Evolutionary conservation across 1,140 invertebrate genomes (phyloP), one percentile per base, ranked within the genome.

Genomic region (Linepithema humile): DNA sequence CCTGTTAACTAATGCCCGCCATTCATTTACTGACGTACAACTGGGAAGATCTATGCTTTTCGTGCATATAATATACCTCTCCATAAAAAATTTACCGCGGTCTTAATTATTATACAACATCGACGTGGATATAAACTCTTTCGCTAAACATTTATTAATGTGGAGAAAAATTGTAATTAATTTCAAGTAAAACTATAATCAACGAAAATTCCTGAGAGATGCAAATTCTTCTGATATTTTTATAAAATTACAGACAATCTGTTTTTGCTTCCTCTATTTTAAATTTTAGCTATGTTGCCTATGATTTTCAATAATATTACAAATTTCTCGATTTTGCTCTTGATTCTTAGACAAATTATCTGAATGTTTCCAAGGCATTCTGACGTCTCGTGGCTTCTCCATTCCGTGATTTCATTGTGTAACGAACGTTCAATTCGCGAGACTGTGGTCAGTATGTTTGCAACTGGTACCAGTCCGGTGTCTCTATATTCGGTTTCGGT

Each of bases 1-100:
- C 92, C 93, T 93, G 93, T 94, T 94, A 94, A 94, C 93, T 94
- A 94, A 94, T 94, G 93, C 91, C 91, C 84, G 77, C 92, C 91
- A 94, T 94, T 94, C 93, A 90, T 94, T n/a, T 94, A 94, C 93
- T 32, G 91, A 92, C 92, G 88, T 90, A 91, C 85, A 77, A 70
- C 83, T 85, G 64, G 62, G 83, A 69, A 88, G 86, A 85, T 57
- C 82, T 88, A 87, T 89, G 87, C 57, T 91, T 92, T 73, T 40
- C 80, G 70, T 78, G 73, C 82, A 70, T 82, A 88, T 75, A 45
- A 80, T n/a, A 85, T 87, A 82, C 67, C 9, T 20, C n/a, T 32
- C 50, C 67, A 32, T 48, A 64, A 80, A 32, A 72, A 62, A 86
- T 87, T 83, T 40, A 72, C 65, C 65, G 45, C 17, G 9, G 10